Evolutionary conservation across 2,797 vertebrate genomes (phyloP).

Genomic region (Adrianichthys oophorus): DNA sequence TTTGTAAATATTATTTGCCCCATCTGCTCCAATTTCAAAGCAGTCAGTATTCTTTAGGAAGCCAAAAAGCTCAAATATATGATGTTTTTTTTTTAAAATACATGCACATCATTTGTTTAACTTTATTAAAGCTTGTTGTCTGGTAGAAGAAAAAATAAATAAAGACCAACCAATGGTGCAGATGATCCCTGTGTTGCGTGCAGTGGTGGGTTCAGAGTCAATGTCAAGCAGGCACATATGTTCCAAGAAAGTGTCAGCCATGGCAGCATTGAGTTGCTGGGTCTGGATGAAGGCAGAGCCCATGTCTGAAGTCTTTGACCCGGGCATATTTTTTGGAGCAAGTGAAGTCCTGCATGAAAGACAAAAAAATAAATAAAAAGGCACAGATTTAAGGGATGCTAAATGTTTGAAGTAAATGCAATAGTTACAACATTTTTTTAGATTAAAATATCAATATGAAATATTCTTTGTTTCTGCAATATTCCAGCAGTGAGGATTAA

Average conservation of each 20-base stretch:
- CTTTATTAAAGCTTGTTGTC: neutral
- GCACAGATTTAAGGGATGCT: too few species aligned
- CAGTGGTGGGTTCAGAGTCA: constrained; percentile 91
- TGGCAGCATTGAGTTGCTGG: constrained; percentile 94
- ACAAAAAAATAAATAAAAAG: neutral
- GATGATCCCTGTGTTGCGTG: constrained; percentile 97
- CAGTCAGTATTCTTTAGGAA: too few species aligned
- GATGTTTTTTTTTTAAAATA: too few species aligned
- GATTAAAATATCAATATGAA: too few species aligned
- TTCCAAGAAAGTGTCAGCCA: constrained; percentile 96
- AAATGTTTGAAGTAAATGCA: too few species aligned
- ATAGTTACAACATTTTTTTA: too few species aligned
- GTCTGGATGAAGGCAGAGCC: constrained; percentile 95
- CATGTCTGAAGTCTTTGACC: constrained; percentile 80
- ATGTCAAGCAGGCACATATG: constrained; percentile 98
- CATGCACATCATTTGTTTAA: too few species aligned
- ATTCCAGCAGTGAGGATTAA: too few species aligned
- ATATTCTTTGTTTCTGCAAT: too few species aligned
- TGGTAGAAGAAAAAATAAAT: neutral
- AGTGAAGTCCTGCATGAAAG: constrained; percentile 55
- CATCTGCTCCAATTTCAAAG: neutral
- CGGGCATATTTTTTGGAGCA: constrained; percentile 76
- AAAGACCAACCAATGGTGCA: constrained; percentile 92
- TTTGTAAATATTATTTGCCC: too few species aligned
- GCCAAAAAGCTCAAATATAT: too few species aligned